Conservation (phyloP, 23 tunicate genomes). For the Ciona savignyi region DNA sequence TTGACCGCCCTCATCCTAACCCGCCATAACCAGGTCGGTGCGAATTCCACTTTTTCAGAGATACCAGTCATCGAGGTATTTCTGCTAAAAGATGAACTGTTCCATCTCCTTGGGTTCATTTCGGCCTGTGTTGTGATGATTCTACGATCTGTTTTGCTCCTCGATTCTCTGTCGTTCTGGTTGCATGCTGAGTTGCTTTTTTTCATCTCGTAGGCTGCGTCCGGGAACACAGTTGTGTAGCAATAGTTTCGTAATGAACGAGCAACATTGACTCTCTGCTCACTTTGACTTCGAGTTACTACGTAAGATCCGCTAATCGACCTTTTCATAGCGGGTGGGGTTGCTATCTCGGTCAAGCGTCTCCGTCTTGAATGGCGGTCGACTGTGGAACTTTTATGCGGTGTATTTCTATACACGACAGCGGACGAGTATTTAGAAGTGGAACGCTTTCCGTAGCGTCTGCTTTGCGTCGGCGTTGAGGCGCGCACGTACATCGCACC, state of each 20-base stretch:
- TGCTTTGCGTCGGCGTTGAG: not conserved
- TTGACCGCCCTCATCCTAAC: not conserved
- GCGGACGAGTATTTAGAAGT: not conserved
- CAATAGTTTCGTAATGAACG: not conserved
- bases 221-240: not conserved
- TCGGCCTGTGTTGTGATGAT: not conserved
- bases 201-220: not conserved
- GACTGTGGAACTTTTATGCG: not conserved
- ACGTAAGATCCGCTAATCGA: not conserved
- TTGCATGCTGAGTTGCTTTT: not conserved
- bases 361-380: not conserved
- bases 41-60: not conserved
- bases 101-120: not conserved
- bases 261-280: not conserved
- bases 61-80: not conserved
- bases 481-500: not conserved
- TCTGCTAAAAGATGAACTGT: not conserved
- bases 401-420: not conserved
- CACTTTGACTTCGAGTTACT: not conserved
- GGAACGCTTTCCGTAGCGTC: not conserved
- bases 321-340: not conserved
- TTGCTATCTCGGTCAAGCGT: not conserved
- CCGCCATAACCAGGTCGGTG: not conserved
- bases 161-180: not conserved
- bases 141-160: not conserved